These are phyloP conservation scores for sheep (Ovis aries) DNA, from an alignment of 2,113 vertebrate species.

Conservation along the genomic window ARS-UI_Ramb_v3.0 NC_056057.1:10055501-10056000, in stretches of 20 bases:
- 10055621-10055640: background rate
- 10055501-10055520: background rate
- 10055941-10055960: conserved; percentile 37
- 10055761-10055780: background rate
- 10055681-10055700: background rate
- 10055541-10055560: conserved; percentile 15
- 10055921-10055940: conserved; percentile 7
- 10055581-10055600: background rate
- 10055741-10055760: background rate
- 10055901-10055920: conserved; percentile 4
- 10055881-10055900: background rate
- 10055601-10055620: background rate
- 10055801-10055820: background rate
- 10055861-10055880: background rate
- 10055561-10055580: background rate
- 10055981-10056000: conserved; percentile 65
- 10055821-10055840: background rate
- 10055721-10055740: background rate
- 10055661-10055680: background rate
- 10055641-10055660: background rate
- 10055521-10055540: background rate
- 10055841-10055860: conserved; percentile 26
- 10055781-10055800: background rate
- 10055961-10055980: conserved; percentile 65
- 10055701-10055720: background rate